Percentiles rank a stretch among this genome's conserved stretches.
Conservation (phyloP, 2,797 vertebrate genomes). For the Octomys mimax region DNA sequence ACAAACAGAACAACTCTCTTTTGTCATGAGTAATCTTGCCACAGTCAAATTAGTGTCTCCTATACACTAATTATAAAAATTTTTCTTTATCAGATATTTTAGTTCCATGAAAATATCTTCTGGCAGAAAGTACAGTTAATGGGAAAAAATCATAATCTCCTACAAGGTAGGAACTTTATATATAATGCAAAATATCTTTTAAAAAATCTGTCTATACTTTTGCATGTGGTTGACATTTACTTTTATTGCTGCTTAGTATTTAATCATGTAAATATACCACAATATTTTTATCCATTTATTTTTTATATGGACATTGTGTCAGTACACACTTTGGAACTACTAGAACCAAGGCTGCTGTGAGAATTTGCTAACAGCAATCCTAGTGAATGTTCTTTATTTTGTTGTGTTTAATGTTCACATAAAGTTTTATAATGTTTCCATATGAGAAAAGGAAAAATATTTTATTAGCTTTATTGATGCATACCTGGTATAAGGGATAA, state of each 20-base stretch:
- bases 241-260: conserved; percentile 48
- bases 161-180: not conserved
- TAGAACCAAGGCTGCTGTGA: not conserved
- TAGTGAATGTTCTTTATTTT: not conserved
- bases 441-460: not conserved
- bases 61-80: not conserved
- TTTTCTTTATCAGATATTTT: not conserved
- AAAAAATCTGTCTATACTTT: not conserved
- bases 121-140: not conserved
- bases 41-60: not conserved
- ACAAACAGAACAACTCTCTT: not conserved
- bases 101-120: not conserved
- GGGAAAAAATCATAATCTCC: not conserved
- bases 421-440: not conserved
- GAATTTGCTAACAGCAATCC: not conserved
- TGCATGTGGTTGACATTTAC: not conserved
- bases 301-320: not conserved
- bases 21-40: not conserved
- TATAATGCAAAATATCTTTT: not conserved
- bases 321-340: not conserved
- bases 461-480: not conserved
- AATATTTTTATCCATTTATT: not conserved
- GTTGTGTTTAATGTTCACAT: not conserved
- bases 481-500: not conserved
- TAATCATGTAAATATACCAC: not conserved